A percentile compares a stretch with the other conserved stretches of the same genome.
Evolutionary conservation across 2,888 invertebrate genomes (phyloP).

Genomic region (Tipula lateralis): DNA sequence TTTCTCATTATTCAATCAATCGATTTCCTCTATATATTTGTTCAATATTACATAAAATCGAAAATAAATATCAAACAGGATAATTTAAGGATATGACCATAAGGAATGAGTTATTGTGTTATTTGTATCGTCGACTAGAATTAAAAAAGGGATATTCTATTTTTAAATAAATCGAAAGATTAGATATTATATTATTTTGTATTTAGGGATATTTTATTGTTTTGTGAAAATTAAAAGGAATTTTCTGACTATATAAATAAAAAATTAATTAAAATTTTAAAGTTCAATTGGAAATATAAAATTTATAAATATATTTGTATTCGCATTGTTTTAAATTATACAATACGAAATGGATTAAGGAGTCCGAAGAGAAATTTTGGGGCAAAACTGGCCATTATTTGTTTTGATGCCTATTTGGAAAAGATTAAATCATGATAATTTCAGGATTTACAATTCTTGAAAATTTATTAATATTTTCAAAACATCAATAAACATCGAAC

Average conservation of each 20-base stretch:
- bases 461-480: too few relatives aligned
- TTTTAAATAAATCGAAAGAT: conserved; percentile 2
- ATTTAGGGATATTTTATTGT: neutral
- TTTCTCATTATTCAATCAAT: conserved; percentile 24
- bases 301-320: neutral
- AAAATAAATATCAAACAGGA: conserved; percentile 11
- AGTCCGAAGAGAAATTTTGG: neutral
- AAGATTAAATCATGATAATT: too few relatives aligned
- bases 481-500: too few relatives aligned
- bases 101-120: neutral
- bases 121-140: neutral
- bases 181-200: neutral
- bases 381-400: too few relatives aligned
- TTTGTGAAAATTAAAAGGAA: neutral
- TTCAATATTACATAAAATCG: neutral
- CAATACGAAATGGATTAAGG: neutral
- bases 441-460: too few relatives aligned
- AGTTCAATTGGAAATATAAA: neutral
- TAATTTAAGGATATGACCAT: neutral
- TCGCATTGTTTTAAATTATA: neutral
- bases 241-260: neutral
- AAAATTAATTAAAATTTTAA: conserved; percentile 7
- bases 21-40: neutral
- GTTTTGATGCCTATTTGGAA: too few relatives aligned
- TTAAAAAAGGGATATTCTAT: neutral